Base-by-base conservation (phyloP, 2,113 vertebrate species). In the Paradisaea rubra region DNA sequence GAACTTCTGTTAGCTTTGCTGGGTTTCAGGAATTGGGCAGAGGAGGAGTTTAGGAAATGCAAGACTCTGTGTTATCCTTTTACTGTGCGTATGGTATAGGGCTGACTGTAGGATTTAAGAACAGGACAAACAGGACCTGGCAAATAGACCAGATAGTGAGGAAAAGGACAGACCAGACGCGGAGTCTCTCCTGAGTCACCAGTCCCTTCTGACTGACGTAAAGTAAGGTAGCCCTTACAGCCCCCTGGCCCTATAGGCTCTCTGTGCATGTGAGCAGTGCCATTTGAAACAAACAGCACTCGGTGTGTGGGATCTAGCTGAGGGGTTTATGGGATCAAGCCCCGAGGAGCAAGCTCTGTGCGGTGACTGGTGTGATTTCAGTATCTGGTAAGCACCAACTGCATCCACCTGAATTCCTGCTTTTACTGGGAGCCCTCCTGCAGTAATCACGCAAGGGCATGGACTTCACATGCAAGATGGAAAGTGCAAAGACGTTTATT, bases 161-260 rank as follows among this genome's bases (percentile, higher is more conserved):
- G 61, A 68, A 31, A 65, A 53, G 78, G 49, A 44, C 27, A 65
- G 63, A 45, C 16, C 16, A 79, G 81, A 45, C 68, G 37, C 72
- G 50, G 50, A 65, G 35, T 44, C 19, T 84, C 47, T 90, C 47
- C 31, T 31, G n/a, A 65, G 64, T 61, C 60, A 30, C 31, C 63
- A 57, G 64, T 81, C 64, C 47, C 39, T 69, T 81, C 68, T 4
- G 1, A 13, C 33, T 64, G 42, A 33, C 72, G 23, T 22, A 50
- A 2, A 8, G 15, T 68, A 14, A n/a, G 30, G 35, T 8, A 45
- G 20, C 31, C 50, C n/a, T 25, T 53, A 15, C 18, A 69, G 63
- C 25, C 28, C 23, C 13, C n/a, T 16, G 63, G 14, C 57, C 2
- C 0, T 15, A 3, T 0, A 7, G 64, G 73, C 41, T 50, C 49